These are phyloP conservation scores for Riparia riparia DNA, from an alignment of 2,113 vertebrate genomes.

Conservation along the genomic window DNA sequence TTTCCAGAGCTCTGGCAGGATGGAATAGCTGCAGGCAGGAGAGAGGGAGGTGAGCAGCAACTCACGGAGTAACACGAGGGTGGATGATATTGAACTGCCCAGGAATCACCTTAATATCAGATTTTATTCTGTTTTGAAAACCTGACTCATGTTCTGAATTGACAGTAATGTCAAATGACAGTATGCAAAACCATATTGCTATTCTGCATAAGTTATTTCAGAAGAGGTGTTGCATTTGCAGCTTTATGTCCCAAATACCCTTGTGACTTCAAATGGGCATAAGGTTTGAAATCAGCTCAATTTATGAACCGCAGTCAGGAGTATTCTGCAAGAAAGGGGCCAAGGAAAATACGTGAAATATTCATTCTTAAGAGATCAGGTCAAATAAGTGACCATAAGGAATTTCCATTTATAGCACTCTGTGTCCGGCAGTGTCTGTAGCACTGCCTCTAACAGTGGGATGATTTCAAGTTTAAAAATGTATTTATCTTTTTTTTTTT, in stretches of 20 bases:
- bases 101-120: neutral
- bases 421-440: neutral
- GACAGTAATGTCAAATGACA: neutral
- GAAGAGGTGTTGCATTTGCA: neutral
- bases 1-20: neutral
- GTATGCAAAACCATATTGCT: neutral
- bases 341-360: neutral
- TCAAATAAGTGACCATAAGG: neutral
- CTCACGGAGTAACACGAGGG: rapidly evolving
- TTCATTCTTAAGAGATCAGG: neutral
- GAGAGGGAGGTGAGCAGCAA: neutral
- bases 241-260: neutral
- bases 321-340: neutral
- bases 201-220: neutral
- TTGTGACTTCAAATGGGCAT: no score
- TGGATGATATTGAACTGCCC: neutral
- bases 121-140: neutral
- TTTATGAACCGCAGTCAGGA: neutral
- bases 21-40: neutral
- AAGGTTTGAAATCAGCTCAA: neutral
- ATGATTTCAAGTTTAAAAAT: neutral
- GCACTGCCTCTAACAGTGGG: neutral
- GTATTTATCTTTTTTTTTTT: neutral
- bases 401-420: neutral
- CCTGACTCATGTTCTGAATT: neutral